A percentile compares a stretch with the other conserved stretches of the same genome.
Evolutionary conservation across 2,797 vertebrate species (phyloP).

Genomic region (Morus bassanus): DNA sequence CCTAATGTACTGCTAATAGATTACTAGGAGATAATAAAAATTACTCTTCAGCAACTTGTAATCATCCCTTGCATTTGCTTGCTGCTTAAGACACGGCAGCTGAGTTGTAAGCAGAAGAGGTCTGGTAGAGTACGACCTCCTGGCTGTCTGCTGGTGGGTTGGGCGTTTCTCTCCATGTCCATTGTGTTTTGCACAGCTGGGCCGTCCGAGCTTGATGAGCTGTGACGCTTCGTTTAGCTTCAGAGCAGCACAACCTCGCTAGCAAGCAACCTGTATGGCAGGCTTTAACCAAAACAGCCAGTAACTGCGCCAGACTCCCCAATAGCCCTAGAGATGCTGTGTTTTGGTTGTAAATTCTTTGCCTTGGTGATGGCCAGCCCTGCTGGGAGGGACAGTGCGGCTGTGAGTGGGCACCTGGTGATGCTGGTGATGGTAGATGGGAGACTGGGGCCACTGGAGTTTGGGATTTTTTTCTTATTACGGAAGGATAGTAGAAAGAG

Average conservation of each 20-base stretch:
- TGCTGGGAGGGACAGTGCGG: neutral
- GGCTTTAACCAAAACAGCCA: neutral
- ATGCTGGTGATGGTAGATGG: neutral
- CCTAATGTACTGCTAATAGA: neutral
- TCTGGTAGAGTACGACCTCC: neutral
- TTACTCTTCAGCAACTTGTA: neutral
- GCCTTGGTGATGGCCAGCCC: neutral
- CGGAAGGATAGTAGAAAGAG: neutral
- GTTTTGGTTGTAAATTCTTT: neutral
- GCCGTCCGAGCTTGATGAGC: neutral
- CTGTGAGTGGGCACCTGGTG: neutral
- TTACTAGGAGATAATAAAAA: neutral
- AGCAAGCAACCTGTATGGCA: fast-evolving
- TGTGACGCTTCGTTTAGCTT: neutral
- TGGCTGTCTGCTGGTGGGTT: neutral
- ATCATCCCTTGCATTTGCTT: neutral
- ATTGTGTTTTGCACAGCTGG: neutral
- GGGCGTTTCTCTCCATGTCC: neutral
- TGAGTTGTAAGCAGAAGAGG: neutral
- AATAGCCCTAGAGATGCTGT: neutral
- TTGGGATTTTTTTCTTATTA: neutral
- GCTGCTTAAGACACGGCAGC: neutral
- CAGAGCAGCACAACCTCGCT: neutral
- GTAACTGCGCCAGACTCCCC: neutral
- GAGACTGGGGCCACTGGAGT: too few relatives aligned